Base-by-base conservation (phyloP, 2,888 invertebrate species). In the Eilema depressum region DNA sequence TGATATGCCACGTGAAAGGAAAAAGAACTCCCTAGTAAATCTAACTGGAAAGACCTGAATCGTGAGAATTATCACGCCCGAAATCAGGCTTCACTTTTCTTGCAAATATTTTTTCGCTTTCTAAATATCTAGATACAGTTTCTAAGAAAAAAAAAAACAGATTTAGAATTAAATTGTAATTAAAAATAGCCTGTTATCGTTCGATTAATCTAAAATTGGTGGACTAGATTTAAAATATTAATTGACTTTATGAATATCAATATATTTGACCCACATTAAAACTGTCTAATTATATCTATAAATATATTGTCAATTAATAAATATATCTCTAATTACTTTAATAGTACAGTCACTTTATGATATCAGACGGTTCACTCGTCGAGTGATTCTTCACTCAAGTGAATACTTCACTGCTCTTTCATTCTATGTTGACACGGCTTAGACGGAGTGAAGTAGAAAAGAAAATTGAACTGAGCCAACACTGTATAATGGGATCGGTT, bases 101-200 rank as follows among this genome's bases (percentile, higher is more conserved):
- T n/a, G 20, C 7, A 47, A 47, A 47, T 20, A 47, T 53, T 5
- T 53, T n/a, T 53, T 53, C 20, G 8, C 20, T 20, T 53, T 53
- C 53, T 53, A 53, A 53, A 53, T 20, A 4, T 20, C 20, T 20
- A 47, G 47, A 5, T n/a, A 53, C 10, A n/a, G 53, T 53, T 53
- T 53, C n/a, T n/a, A 20, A 47, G 47, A 17, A 47, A 20, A 20
- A n/a, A 12, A n/a, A 53, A 20, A n/a, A n/a, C 20, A 8, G 0
- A 53, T 53, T 53, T n/a, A n/a, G n/a, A n/a, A 53, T n/a, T n/a
- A 53, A 53, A 53, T n/a, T 20, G 53, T n/a, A n/a, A 53, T 53
- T n/a, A 53, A 53, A 53, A 4, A 53, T 53, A 7, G 53, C 53
- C 7, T 53, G 10, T 53, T 20, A 53, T 53, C 53, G 2, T 10